Evolutionary conservation across 2,797 vertebrate genomes (phyloP).

Genomic region (Crypturellus tataupa): DNA sequence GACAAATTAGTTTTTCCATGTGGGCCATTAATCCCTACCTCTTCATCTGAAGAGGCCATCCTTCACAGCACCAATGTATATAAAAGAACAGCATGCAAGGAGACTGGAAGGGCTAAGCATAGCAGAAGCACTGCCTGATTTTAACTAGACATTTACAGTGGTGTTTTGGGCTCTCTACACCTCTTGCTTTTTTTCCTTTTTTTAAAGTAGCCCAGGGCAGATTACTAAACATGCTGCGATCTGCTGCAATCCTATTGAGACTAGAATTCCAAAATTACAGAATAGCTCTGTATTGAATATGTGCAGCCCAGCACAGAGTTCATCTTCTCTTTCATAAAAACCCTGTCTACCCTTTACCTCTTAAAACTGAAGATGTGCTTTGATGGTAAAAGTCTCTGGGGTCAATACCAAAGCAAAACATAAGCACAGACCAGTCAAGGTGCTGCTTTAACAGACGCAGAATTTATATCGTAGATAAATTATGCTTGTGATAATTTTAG

Average conservation of each 20-base stretch:
- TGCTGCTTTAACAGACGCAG: background rate
- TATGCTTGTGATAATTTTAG: background rate
- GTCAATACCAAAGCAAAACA: background rate
- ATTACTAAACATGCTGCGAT: background rate
- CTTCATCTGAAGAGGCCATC: conserved; percentile 45
- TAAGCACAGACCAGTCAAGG: background rate
- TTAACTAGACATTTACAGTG: background rate
- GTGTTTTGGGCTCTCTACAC: background rate
- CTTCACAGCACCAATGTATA: conserved; percentile 30
- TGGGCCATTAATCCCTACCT: conserved; percentile 65
- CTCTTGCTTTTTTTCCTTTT: background rate
- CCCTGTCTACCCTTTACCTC: accelerated
- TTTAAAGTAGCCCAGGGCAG: background rate
- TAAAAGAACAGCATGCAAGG: background rate
- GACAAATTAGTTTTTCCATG: conserved; percentile 68
- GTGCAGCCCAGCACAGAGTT: background rate
- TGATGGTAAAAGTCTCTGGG: background rate
- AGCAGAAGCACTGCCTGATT: background rate
- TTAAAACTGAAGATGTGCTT: background rate
- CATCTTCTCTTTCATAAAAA: background rate
- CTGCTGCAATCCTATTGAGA: background rate
- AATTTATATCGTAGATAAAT: background rate
- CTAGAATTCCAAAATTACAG: background rate
- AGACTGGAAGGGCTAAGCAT: background rate
- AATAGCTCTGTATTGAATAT: background rate